Evolutionary conservation across 1,140 invertebrate species (phyloP), one percentile per base, ranked within the genome.

Genomic region (Zeugodacus cucurbitae): DNA sequence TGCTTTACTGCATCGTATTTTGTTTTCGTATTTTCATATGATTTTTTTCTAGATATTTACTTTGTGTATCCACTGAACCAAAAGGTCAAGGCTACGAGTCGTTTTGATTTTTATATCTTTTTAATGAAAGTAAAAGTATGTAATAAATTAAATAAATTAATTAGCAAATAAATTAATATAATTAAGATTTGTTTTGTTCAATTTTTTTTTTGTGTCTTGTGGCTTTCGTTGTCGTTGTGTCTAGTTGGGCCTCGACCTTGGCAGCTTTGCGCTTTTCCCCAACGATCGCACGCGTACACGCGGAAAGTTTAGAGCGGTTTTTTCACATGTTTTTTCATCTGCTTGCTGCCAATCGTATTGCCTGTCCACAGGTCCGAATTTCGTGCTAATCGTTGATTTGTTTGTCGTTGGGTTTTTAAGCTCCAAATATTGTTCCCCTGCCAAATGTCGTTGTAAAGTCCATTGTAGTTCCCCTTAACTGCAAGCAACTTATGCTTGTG

Each of bases 401-500:
- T 82, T 44, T 87, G 85, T 86, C 85, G 57, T 86, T 86, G 85
- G 85, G 58, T 26, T 67, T n/a, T 67, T 11, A 41, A 48, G 37
- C 41, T 67, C 17, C 29, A 88, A 78, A 34, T 34, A 37, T 88
- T 58, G 64, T 88, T 54, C 29, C 64, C 32, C 64, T 74, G 34
- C 48, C 20, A 78, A 88, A 78, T 67, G 62, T 59, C 44, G 20
- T 26, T 74, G 64, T 88, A n/a, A 22, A 74, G 26, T 85, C 89
- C 88, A 22, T 88, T 89, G 22, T 87, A 32, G 54, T 82, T 88
- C 32, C 58, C 59, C 82, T 88, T 85, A 48, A 20, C 82, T 88
- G 32, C 22, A 59, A 37, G 87, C 88, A 89, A 22, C 88, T 92
- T 92, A 92, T 70, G 91, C 92, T 89, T 92, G 90, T n/a, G 94